Base-by-base conservation (phyloP, 2,113 vertebrate species). In the Notiomystis cincta region DNA sequence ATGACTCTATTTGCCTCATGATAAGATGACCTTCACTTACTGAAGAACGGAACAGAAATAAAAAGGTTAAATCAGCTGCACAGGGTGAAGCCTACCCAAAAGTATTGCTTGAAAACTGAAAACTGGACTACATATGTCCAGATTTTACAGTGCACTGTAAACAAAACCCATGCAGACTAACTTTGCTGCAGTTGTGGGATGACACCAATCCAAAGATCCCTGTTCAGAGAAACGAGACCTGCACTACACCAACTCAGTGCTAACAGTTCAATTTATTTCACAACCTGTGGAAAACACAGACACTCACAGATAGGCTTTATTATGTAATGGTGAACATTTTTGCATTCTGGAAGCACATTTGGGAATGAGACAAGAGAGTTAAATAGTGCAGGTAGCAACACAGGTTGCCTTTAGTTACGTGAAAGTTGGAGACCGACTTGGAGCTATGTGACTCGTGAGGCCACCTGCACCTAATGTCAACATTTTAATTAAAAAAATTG, bases 201-300 rank as follows among this genome's bases (percentile, higher is more conserved):
- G 14, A 50, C 24, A 64, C 1, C 4, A 64, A 51, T 35, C 13
- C 58, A 35, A 69, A 83, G 19, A 38, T 20, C 33, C 31, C 7
- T 38, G 33, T 8, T 70, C 12, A 57, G 22, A 54, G 50, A 91
- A 87, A 66, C n/a, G 23, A 70, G 56, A 40, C 6, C 13, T 8
- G 2, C 27, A 17, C 10, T 82, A 25, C 15, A 64, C 1, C n/a
- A 64, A 50, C 7, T 11, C 38, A 54, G 24, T 0, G 0, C 11
- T 54, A 54, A 30, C 6, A 33, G 13, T 61, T 87, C 30, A 16
- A 28, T 62, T 65, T 62, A 45, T 58, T 66, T 56, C 23, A 23
- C 0, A 2, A 11, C 1, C n/a, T n/a, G 1, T 25, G 8, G 37
- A 58, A 78, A 66, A 65, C 24, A 73, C 7, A 35, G 58, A 69